Evolutionary conservation across 2,113 vertebrate species (phyloP).

Genomic region (Grantiella picta): DNA sequence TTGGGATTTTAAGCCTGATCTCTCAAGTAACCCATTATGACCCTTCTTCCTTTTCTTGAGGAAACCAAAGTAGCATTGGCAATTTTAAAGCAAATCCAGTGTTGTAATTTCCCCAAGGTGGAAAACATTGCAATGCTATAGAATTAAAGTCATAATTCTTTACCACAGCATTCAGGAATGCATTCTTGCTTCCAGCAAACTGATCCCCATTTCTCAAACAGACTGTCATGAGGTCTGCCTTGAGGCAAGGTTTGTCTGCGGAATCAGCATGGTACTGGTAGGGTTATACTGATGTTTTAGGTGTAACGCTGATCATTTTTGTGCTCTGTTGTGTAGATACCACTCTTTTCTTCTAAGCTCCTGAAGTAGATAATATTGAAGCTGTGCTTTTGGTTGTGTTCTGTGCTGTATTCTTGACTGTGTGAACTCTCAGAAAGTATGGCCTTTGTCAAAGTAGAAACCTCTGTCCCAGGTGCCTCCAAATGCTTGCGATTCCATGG

Average conservation of each 20-base stretch:
- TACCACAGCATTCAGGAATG: neutral
- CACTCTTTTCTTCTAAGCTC: neutral
- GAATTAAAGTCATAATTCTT: neutral
- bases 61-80: neutral
- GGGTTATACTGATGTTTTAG: neutral
- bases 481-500: rapidly evolving
- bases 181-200: neutral
- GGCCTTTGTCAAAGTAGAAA: neutral
- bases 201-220: neutral
- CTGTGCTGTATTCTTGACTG: neutral
- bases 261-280: neutral
- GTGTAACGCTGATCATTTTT: neutral
- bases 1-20: neutral
- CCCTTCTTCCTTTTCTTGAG: neutral
- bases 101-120: neutral
- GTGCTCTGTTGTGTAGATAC: neutral
- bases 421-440: neutral
- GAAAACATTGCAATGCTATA: neutral
- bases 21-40: neutral
- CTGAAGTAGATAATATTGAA: neutral
- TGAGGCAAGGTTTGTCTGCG: neutral
- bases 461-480: neutral
- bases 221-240: neutral
- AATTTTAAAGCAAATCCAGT: neutral
- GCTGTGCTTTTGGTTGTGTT: neutral